Base-by-base conservation (phyloP, 2,888 invertebrate genomes). In the Nomada hirtipes region DNA sequence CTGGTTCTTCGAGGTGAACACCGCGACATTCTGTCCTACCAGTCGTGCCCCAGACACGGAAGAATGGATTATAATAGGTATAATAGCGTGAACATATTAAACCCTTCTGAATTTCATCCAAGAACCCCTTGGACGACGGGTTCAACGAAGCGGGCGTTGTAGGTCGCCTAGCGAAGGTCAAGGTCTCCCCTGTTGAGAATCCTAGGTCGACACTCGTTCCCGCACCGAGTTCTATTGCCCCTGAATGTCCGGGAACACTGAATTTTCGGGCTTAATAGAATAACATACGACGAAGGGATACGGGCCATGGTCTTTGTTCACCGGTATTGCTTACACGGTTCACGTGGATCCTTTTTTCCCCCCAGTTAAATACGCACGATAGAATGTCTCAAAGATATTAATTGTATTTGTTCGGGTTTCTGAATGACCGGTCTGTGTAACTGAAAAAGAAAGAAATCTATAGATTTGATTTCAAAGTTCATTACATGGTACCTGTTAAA, bases 141-240 rank as follows among this genome's bases (percentile, higher is more conserved):
- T 73, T 77, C 69, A 83, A 80, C 82, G 82, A 86, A 83, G 89
- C 89, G 89, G 89, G 88, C 88, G 90, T 91, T 93, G 90, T 93
- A 91, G 92, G 91, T 92, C 92, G 91, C 89, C 89, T 88, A 89
- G 83, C 91, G 88, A 91, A 93, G 93, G 93, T 93, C 92, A 93
- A 93, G 93, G 93, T 86, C 92, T 91, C 88, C 82, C 86, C 79
- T 73, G 29, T n/a, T 53, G 73, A 65, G 61, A 70, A 79, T 47
- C 57, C 73, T 50, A 47, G 50, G 20, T 70, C 59, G 63, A 70
- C 72, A 65, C 44, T 67, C 57, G 59, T 60, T 67, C 64, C 65
- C 65, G 50, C 69, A 47, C 42, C 15, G 53, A 47, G 52, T n/a
- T 42, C 20, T 9, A 36, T 23, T 52, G 53, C 18, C 74, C 59